Evolutionary conservation across 2,113 vertebrate species (phyloP), one percentile per base, ranked within the genome.

Genomic region (Oxyura jamaicensis): DNA sequence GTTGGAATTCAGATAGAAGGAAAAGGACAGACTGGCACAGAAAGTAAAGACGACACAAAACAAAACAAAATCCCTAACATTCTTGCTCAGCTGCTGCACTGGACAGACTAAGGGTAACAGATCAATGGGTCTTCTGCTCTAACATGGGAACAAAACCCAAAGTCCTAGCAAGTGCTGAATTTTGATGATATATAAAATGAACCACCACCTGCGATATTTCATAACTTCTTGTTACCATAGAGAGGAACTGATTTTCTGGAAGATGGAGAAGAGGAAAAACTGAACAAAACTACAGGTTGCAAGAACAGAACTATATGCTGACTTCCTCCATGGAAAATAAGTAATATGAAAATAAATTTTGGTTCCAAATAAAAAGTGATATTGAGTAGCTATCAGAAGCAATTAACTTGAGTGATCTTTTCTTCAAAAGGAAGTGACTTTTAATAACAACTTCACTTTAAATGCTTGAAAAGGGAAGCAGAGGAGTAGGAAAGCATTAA

Each of bases 1-100:
- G 46, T 72, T 66, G 80, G 21, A 88, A 87, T 72, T 92, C 56
- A 86, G 8, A 74, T 82, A 84, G 60, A 81, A 80, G 16, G 68
- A 84, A 86, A 26, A 29, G 88, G 29, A 69, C 2, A n/a, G 78
- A 36, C 29, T 62, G 53, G 73, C 46, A 75, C 17, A 60, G 56
- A 85, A 88, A 92, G 23, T 22, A 15, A 90, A 46, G 78, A 92
- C 55, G 18, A 5, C 3, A 17, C 4, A 13, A 59, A 50, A 10
- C 6, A 60, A 31, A 48, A 79, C 42, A 74, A 90, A 81, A 63
- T 35, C 3, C 53, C 29, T 16, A 36, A 50, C 26, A 33, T 35
- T 53, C 69, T 48, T 55, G 52, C 52, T 63, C 15, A n/a, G 25
- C 48, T 68, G 35, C 48, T 1, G 3, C 22, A 31, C 46, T 36